Evolutionary conservation across 1,140 invertebrate genomes (phyloP).

Genomic region (Drosophila triauraria): DNA sequence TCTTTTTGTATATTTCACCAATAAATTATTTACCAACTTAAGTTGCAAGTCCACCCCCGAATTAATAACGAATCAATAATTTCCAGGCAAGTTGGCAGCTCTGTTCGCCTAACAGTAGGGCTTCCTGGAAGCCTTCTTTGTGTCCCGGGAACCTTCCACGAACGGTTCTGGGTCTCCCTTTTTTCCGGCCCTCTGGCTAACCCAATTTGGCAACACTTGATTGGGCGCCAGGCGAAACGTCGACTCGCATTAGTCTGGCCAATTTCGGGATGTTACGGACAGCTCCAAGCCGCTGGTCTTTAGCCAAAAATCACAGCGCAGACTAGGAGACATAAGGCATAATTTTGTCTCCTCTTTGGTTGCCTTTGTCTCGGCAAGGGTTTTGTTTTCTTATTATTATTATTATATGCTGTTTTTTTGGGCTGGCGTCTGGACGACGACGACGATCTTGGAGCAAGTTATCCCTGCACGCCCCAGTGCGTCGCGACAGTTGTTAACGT

Average conservation of each 20-base stretch:
- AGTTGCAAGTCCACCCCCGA: background rate
- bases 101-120: constrained; percentile 18
- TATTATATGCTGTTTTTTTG: constrained; percentile 18
- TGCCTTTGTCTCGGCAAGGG: background rate
- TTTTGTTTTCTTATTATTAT: constrained; percentile 5
- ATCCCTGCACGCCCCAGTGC: constrained; percentile 76
- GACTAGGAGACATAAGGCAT: constrained; percentile 30
- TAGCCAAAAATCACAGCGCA: constrained; percentile 67
- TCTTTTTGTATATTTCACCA: background rate
- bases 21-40: background rate
- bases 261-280: constrained; percentile 60
- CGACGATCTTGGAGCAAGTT: constrained; percentile 67
- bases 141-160: constrained; percentile 52
- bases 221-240: constrained; percentile 82
- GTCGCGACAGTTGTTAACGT: constrained; percentile 82
- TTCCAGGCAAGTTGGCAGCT: constrained; percentile 54
- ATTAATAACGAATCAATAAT: constrained; percentile 1
- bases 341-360: constrained; percentile 32
- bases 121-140: constrained; percentile 69
- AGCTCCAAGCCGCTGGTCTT: constrained; percentile 84
- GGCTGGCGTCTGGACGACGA: constrained; percentile 65
- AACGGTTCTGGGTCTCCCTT: constrained; percentile 39
- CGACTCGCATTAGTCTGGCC: constrained; percentile 62
- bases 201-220: constrained; percentile 83
- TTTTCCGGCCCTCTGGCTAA: constrained; percentile 43